Evolutionary conservation across 2,888 invertebrate species (phyloP), one percentile per base, ranked within the genome.

Genomic region (Torymus texanus): DNA sequence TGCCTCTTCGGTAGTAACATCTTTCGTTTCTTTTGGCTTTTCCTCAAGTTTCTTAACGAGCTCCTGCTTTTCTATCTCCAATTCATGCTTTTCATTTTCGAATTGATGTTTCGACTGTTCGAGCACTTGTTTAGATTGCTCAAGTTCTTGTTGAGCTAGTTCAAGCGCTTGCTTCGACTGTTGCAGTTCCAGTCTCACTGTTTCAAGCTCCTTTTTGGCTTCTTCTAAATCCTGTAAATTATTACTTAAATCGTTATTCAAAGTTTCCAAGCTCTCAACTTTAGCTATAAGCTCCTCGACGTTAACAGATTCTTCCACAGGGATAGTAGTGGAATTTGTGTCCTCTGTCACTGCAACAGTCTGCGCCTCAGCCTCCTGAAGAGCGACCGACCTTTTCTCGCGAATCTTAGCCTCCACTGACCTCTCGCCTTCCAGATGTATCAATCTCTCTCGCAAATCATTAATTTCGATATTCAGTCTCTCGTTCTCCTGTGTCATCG

Each of bases 11-110:
- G 56, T 55, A 0, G 66, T 66, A 0, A 29, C n/a, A n/a, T 82
- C 78, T n/a, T 72, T 59, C 41, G 59, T 8, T 14, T 50, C 63
- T 0, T 4, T 16, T 14, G n/a, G n/a, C n/a, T 58, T 51, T 29
- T 89, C 72, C 90, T 90, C 78, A 70, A 91, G 91, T 50, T 91
- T 90, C 81, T 91, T 90, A 0, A 88, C 88, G 68, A 91, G 82
- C 65, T 90, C 86, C 76, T 88, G 88, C 61, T 90, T 87, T 67
- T 91, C 90, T 13, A 18, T 8, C 13, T 58, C 62, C 1, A 63
- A 21, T 4, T 21, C 63, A 0, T 21, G 11, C 13, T 92, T 89
- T 80, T 92, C 62, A 12, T 90, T 86, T 78, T 90, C 92, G n/a
- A 94, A 89, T 5, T 66, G 51, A 82, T 91, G 91, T 88, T 63